A percentile compares a stretch with the other conserved stretches of the same genome.
phyloP scores from a whole-genome alignment of 1,140 invertebrate species.

The Drosophila ercepeae region DNA sequence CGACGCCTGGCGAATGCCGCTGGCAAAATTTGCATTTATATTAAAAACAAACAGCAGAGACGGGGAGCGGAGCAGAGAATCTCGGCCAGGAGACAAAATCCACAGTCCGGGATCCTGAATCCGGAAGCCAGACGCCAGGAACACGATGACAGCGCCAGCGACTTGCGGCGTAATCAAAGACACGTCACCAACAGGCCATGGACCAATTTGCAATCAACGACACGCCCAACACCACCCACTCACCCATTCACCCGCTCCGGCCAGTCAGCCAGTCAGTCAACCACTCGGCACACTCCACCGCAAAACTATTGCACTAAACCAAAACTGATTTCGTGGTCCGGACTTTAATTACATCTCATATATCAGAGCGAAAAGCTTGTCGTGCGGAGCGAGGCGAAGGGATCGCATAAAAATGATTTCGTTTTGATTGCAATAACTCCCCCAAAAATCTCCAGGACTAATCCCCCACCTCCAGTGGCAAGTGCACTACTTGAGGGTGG shows the following conservation, averaged over 20 bases:
- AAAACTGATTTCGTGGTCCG: slow-evolving; percentile 72
- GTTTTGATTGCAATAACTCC: slow-evolving; percentile 82
- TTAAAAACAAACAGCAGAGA: slow-evolving; percentile 76
- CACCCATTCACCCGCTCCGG: background rate
- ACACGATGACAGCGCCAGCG: slow-evolving; percentile 68
- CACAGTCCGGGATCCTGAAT: slow-evolving; percentile 16
- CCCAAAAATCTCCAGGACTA: slow-evolving; percentile 33
- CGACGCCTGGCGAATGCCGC: slow-evolving; percentile 49
- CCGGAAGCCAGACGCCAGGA: slow-evolving; percentile 18
- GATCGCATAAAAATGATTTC: slow-evolving; percentile 79
- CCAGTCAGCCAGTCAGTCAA: no score
- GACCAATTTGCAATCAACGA: slow-evolving; percentile 64
- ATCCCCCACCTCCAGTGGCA: slow-evolving; percentile 16
- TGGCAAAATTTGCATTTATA: slow-evolving; percentile 80
- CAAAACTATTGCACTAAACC: slow-evolving; percentile 64
- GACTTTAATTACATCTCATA: slow-evolving; percentile 83
- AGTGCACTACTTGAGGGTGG: slow-evolving; percentile 69
- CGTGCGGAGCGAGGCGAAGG: slow-evolving; percentile 31
- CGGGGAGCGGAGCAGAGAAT: slow-evolving; percentile 12
- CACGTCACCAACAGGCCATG: slow-evolving; percentile 77
- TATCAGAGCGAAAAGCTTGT: slow-evolving; percentile 58
- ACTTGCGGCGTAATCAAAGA: slow-evolving; percentile 80
- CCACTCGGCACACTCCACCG: slow-evolving; percentile 8
- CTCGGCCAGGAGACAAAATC: slow-evolving; percentile 32
- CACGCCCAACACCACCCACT: slow-evolving; percentile 1